Base-by-base conservation (phyloP, 2,113 vertebrate genomes). In the Tachysurus vachellii region DNA sequence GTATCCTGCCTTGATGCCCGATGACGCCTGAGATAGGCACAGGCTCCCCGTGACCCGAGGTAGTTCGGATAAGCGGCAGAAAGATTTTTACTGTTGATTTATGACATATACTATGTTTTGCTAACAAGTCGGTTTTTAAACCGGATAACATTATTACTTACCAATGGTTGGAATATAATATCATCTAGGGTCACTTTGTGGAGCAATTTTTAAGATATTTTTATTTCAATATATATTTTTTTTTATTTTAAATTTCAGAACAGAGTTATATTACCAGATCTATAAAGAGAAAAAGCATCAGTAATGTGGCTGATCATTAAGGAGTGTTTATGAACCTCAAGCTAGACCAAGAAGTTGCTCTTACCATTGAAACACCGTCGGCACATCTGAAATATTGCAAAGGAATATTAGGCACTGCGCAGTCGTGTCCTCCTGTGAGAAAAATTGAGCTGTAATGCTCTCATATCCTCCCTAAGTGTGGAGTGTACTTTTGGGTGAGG, bases 381-480 rank as follows among this genome's bases (percentile, higher is more conserved):
- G 47, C 64, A 28, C 31, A 2, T 50, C 0, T 50, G 4, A 14
- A 14, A 0, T 53, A 75, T 75, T 75, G 1, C 47, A 36, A 82
- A 79, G 59, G 61, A 80, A 82, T 84, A 84, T 85, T 61, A 82
- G 56, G 77, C 26, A 19, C 2, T 9, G 3, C 7, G 54, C 83
- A 9, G 9, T 73, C 70, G 28, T 7, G 50, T 80, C 28, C 14
- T 23, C 28, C 19, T 16, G 7, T 53, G 23, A 53, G 44, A 44
- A 44, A 53, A 80, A 61, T 80, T 85, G 56, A 87, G 68, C 84
- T 70, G 73, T 79, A 87, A 70, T 87, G 70, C 86, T 87, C 82
- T 76, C 61, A 56, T 82, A 36, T 36, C 16, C 53, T 80, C 57
- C 77, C 77, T 80, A 57, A 57, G 57, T 57, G 31, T 53, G 44